Conservation (phyloP, 2,888 invertebrate genomes). For the Panzeria rudis region DNA sequence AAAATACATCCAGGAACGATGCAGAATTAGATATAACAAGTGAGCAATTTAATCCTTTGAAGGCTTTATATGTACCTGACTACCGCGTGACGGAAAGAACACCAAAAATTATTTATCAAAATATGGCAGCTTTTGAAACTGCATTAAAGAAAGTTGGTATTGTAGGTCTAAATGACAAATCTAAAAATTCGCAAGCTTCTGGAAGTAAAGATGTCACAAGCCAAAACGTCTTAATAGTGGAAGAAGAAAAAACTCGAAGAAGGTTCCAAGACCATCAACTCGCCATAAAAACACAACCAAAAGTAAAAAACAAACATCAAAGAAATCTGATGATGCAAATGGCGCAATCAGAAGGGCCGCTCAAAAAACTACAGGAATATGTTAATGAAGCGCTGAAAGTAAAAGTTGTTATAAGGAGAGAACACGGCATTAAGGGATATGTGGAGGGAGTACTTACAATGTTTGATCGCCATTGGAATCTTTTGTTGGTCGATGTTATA, state of each 20-base stretch:
- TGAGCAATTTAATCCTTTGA: conserved; percentile 88
- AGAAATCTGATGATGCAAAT: conserved; percentile 84
- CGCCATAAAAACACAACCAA: conserved; percentile 75
- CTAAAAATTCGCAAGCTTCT: conserved; percentile 54
- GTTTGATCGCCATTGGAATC: conserved; percentile 97
- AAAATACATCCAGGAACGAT: background rate
- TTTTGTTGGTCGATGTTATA: conserved; percentile 92
- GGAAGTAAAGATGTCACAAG: conserved; percentile 28
- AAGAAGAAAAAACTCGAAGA: conserved; percentile 74
- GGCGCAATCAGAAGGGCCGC: conserved; percentile 86
- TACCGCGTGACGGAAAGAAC: conserved; percentile 84
- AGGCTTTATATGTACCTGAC: conserved; percentile 87
- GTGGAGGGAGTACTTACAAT: conserved; percentile 91
- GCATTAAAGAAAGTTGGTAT: conserved; percentile 82
- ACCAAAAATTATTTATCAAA: conserved; percentile 88
- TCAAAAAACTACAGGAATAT: conserved; percentile 84
- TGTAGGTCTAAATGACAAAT: conserved; percentile 76
- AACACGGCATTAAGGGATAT: conserved; percentile 89
- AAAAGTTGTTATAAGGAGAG: conserved; percentile 87
- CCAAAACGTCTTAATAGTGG: conserved; percentile 23
- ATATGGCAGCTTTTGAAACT: conserved; percentile 87
- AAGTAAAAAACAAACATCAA: conserved; percentile 73
- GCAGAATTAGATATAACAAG: conserved; percentile 85
- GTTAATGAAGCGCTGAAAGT: conserved; percentile 69
- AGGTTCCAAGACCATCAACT: conserved; percentile 85